Evolutionary conservation across 2,113 vertebrate genomes (phyloP).

Genomic region (Rhagologus leucostigma): DNA sequence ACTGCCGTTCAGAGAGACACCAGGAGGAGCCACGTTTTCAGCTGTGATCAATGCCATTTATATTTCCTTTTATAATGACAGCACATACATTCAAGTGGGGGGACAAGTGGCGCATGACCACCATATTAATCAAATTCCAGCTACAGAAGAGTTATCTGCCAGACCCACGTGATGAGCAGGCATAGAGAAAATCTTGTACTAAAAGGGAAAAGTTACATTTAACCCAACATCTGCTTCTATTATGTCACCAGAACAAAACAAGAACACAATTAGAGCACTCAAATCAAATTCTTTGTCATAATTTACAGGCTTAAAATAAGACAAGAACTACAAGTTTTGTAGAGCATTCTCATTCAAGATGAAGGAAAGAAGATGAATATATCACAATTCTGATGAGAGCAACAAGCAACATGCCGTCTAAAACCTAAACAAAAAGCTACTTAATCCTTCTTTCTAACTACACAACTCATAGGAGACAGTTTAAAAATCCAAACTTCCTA

Average conservation of each 20-base stretch:
- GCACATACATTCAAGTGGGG: background rate
- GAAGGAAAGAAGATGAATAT: background rate
- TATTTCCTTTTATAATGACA: background rate
- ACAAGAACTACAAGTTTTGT: background rate
- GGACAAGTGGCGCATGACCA: background rate
- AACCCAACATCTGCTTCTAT: slow-evolving; percentile 3
- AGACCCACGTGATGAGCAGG: background rate
- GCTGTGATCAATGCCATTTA: background rate
- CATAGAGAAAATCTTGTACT: background rate
- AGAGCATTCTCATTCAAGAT: background rate
- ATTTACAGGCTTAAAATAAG: background rate
- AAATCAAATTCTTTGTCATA: slow-evolving; percentile 4
- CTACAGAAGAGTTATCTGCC: background rate
- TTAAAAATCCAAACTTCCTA: background rate
- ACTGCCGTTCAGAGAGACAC: background rate
- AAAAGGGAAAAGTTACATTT: background rate
- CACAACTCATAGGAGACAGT: background rate
- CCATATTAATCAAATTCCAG: background rate
- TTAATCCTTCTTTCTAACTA: background rate
- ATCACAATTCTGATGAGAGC: background rate
- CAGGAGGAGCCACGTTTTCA: background rate
- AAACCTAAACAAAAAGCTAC: background rate
- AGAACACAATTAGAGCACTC: background rate
- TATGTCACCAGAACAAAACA: background rate
- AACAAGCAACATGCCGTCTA: background rate